Evolutionary conservation across 2,888 invertebrate genomes (phyloP).

Genomic region (Clusia tigrina): DNA sequence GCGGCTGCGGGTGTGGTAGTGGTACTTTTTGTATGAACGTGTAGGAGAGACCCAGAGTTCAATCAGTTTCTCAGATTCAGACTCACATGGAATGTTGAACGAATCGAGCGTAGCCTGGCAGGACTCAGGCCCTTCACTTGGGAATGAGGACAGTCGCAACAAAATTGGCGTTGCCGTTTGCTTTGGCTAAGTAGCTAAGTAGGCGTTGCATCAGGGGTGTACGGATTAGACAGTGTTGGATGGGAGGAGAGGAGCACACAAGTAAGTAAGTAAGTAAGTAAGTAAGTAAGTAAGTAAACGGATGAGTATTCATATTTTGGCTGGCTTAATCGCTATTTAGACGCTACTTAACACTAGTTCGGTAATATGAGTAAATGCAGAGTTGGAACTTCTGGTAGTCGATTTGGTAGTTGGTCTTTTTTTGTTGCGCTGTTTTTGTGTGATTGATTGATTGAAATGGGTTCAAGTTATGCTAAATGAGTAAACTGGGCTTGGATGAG

Average conservation of each 20-base stretch:
- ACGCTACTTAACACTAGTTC: constrained; percentile 23
- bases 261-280: constrained; percentile 1
- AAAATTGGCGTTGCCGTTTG: constrained; percentile 17
- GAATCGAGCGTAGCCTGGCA: neutral
- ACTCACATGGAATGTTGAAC: neutral
- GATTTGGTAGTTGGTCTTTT: constrained; percentile 16
- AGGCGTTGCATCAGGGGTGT: constrained; percentile 24
- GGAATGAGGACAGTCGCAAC: constrained; percentile 20
- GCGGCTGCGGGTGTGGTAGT: neutral
- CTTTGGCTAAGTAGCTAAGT: constrained; percentile 6
- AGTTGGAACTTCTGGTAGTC: constrained; percentile 14
- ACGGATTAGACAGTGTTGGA: too few species aligned
- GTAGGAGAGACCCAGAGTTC: too few species aligned
- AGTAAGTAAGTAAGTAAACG: neutral
- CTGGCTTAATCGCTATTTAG: neutral
- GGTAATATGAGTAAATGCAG: constrained; percentile 9
- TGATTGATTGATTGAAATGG: neutral
- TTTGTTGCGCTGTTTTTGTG: neutral
- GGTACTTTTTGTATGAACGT: neutral
- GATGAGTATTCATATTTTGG: constrained; percentile 2
- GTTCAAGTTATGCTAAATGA: constrained; percentile 18
- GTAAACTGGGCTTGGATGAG: constrained; percentile 16
- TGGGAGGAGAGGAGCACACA: neutral
- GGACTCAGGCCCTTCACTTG: neutral
- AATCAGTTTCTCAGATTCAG: too few species aligned